These are phyloP conservation scores for Cherax destructor DNA, from an alignment of 1,140 invertebrate genomes.

Conservation along the genomic window DNA sequence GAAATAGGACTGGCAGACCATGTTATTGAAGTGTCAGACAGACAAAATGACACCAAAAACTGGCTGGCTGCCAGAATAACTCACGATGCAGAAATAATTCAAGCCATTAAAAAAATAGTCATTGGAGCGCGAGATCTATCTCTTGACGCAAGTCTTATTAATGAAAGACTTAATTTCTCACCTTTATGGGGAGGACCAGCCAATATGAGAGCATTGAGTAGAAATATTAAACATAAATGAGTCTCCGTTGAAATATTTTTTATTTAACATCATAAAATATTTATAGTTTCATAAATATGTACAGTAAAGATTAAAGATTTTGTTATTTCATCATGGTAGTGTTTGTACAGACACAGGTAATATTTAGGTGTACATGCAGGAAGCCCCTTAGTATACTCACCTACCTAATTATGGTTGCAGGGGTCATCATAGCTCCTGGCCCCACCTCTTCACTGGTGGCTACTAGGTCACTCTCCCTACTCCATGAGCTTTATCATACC, in stretches of 20 bases:
- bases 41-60: constrained; percentile 72
- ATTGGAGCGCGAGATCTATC: constrained; percentile 69
- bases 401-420: no score
- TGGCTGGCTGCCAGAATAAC: constrained; percentile 75
- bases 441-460: no score
- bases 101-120: constrained; percentile 76
- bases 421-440: no score
- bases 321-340: background rate
- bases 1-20: constrained; percentile 75
- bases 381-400: no score
- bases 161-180: constrained; percentile 76
- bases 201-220: constrained; percentile 75
- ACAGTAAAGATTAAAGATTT: background rate
- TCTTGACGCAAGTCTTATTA: constrained; percentile 73
- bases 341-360: no score
- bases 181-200: constrained; percentile 77
- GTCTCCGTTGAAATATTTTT: background rate
- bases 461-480: no score
- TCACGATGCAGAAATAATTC: constrained; percentile 73
- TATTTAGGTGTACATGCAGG: no score
- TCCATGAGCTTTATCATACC: no score
- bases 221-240: constrained; percentile 74
- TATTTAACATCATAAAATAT: background rate
- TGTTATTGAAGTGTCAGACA: constrained; percentile 69
- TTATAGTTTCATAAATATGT: background rate